Conservation (phyloP, 2,888 invertebrate species). For the Antheraea yamamai region DNA sequence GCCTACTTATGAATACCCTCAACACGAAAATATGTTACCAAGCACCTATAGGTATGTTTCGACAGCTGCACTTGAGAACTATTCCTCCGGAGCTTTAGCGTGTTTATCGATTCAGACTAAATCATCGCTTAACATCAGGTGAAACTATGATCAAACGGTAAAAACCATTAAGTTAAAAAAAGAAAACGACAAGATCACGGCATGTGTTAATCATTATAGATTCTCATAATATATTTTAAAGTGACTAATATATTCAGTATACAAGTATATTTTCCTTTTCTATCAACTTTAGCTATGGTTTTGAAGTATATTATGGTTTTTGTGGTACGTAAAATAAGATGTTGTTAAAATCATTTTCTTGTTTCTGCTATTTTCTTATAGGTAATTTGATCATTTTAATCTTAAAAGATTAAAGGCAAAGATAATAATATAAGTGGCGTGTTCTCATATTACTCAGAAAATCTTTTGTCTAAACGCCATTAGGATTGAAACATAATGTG, state of each 20-base stretch:
- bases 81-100: no score
- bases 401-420: background rate
- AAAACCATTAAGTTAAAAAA: no score
- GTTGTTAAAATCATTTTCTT: background rate
- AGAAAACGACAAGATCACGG: background rate
- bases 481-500: constrained; percentile 37
- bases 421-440: background rate
- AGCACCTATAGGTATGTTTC: no score
- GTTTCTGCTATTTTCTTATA: background rate
- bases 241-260: background rate
- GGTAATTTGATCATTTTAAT: background rate
- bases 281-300: background rate
- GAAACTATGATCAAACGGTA: no score
- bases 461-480: constrained; percentile 36
- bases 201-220: background rate
- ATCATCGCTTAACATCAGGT: no score
- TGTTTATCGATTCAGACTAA: no score
- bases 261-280: background rate
- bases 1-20: no score
- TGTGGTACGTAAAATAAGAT: background rate
- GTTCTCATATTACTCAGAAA: constrained; percentile 21
- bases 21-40: no score
- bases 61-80: no score
- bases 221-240: background rate
- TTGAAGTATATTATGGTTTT: background rate